Base-by-base conservation (phyloP, 2,797 vertebrate species). In the Heliangelus exortis region DNA sequence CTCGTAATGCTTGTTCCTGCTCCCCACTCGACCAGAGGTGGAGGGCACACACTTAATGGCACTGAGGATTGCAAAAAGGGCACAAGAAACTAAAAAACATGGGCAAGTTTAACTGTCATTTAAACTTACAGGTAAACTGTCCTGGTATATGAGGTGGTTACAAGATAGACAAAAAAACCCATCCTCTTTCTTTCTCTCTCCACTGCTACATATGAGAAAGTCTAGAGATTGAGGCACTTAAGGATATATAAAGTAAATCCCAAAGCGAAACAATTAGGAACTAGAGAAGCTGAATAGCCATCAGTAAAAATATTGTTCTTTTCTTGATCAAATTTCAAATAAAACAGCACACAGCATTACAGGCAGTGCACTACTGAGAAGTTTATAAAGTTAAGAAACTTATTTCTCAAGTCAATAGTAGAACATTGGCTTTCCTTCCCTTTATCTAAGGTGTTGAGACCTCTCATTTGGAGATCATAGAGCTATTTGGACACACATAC, bases 401-500 rank as follows among this genome's bases (percentile, higher is more conserved):
- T 31, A 8, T 57, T 75, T 54, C 28, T 71, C 72, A 51, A 79
- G 33, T 18, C 45, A 45, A 17, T n/a, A 55, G 28, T 39, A 69
- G 33, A 63, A 29, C 29, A 53, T 34, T 87, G 31, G 57, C 53
- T 95, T 68, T 88, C 18, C 48, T 93, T 63, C 25, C 67, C 95
- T 53, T 94, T 91, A 95, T 96, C 66, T 90, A 98, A 98, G 98
- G 98, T 76, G 98, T 99, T 66, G 98, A 99, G 96, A 99, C 98
- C 3, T 99, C 98, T 58, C 98, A 98, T 92, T 96, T 98, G 87
- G 98, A 99, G 92, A 96, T 99, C 85, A 98, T 98, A 62, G 99
- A 96, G 98, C 98, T 93, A 97, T 99, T 96, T 99, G 98, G 98
- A 98, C 98, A 87, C 98, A 98, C 69, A 98, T 98, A 98, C 98